phyloP scores from a whole-genome alignment of 2,113 vertebrate genomes.

The Megaleporinus macrocephalus region DNA sequence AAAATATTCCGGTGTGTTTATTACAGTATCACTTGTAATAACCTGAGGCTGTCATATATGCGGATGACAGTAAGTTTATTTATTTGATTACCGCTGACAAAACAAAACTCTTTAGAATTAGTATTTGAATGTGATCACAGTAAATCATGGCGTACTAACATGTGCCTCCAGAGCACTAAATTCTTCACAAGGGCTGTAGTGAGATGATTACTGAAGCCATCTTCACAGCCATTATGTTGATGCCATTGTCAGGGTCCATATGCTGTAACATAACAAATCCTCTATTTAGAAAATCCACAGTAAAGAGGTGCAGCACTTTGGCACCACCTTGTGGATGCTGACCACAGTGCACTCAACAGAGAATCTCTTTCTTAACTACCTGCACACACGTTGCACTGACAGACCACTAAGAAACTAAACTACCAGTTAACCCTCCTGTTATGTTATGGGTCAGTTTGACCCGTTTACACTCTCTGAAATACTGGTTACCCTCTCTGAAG shows the following conservation, averaged over 20 bases:
- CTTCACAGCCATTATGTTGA: background rate
- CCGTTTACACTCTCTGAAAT: no score
- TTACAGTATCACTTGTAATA: background rate
- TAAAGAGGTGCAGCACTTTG: conserved; percentile 11
- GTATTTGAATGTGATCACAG: no score
- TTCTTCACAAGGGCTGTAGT: background rate
- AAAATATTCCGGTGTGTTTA: background rate
- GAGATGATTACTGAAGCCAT: background rate
- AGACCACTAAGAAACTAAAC: no score
- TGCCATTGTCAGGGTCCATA: background rate
- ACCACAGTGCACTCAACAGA: background rate
- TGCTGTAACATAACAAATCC: conserved; percentile 11
- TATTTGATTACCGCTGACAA: background rate
- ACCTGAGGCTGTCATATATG: background rate
- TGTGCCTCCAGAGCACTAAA: no score
- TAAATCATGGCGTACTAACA: no score
- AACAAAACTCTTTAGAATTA: background rate
- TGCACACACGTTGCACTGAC: no score
- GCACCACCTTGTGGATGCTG: background rate
- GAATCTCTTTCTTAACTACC: no score
- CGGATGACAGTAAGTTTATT: background rate
- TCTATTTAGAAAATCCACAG: conserved; percentile 8
- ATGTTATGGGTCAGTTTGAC: no score
- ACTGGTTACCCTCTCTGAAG: no score
- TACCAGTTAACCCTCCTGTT: no score